These are phyloP conservation scores for Spongilla lacustris DNA, from an alignment of 37 sponge, comb jelly and placozoan genomes.

Conservation along the genomic window DNA sequence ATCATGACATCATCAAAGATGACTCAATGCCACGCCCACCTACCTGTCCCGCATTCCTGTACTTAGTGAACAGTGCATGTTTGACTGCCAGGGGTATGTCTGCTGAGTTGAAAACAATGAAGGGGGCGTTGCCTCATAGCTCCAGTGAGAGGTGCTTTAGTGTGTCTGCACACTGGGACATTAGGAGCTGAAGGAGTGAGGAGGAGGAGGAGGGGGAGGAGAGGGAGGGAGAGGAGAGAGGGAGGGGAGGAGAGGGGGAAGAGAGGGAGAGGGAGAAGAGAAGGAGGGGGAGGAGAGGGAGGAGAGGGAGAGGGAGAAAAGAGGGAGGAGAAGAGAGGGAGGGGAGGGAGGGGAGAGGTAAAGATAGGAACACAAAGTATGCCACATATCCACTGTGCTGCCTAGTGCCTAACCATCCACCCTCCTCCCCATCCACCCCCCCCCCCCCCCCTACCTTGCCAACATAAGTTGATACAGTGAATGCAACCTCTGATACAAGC, in stretches of 20 bases:
- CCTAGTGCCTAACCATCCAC: too few relatives aligned
- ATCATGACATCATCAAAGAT: neutral
- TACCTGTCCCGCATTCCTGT: conserved; percentile 88
- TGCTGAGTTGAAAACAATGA: conserved; percentile 94
- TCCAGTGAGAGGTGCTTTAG: conserved; percentile 89
- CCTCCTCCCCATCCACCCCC: too few relatives aligned
- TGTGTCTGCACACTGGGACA: conserved; percentile 68
- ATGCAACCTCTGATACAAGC: conserved; percentile 77
- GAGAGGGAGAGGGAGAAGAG: too few relatives aligned
- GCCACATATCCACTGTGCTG: too few relatives aligned
- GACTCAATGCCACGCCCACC: neutral
- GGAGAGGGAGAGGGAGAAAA: too few relatives aligned
- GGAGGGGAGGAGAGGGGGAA: neutral
- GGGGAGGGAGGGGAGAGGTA: too few relatives aligned
- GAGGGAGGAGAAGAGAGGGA: too few relatives aligned
- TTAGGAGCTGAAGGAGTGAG: conserved; percentile 42
- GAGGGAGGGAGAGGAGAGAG: neutral
- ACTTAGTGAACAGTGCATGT: conserved; percentile 80
- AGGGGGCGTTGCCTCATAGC: conserved; percentile 96
- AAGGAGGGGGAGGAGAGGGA: too few relatives aligned
- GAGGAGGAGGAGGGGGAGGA: neutral
- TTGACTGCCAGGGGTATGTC: conserved; percentile 79
- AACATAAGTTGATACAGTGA: conserved; percentile 91
- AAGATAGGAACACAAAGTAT: too few relatives aligned
- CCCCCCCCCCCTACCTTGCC: conserved; percentile 69